Evolutionary conservation across 2,888 invertebrate species (phyloP), one percentile per base, ranked within the genome.

Genomic region (Ochropleura leucogaster): DNA sequence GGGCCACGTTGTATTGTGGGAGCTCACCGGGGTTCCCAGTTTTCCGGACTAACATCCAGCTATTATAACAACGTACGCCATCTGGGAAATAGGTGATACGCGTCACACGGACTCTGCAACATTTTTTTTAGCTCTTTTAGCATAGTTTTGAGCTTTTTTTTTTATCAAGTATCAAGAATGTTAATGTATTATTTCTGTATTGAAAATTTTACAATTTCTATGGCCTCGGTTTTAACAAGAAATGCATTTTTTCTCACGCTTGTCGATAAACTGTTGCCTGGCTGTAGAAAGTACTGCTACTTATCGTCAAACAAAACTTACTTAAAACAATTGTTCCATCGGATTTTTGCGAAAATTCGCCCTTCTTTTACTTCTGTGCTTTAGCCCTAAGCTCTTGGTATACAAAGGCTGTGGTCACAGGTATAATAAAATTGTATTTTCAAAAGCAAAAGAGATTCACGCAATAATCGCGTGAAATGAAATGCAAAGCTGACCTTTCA

Each of bases 401-500:
- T 44, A 62, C 7, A 14, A 42, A 70, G 7, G 2, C 44, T 12
- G 40, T 46, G 6, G 20, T 20, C 65, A 14, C 10, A 18, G 16
- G n/a, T 67, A 69, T n/a, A 68, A 53, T 64, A 62, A 70, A 68
- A 64, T 65, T 14, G 42, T 63, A 74, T 70, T 69, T 65, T 72
- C 49, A 62, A 69, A 40, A 59, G 62, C 73, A 77, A 74, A 72
- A 79, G 73, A 83, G 71, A 81, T 79, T 74, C 42, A 10, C n/a
- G 55, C 64, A 64, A 76, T 62, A 64, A 69, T 82, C 69, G 66
- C 65, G 42, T 76, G 63, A 63, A 89, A 89, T 88, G 74, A 86
- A 88, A 89, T 90, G 89, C 85, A 89, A 89, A 89, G 87, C 85
- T 86, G 73, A 85, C 87, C 89, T 90, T 89, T 87, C 81, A 83